Evolutionary conservation across 2,113 vertebrate genomes (phyloP).

Genomic region (Python bivittatus): DNA sequence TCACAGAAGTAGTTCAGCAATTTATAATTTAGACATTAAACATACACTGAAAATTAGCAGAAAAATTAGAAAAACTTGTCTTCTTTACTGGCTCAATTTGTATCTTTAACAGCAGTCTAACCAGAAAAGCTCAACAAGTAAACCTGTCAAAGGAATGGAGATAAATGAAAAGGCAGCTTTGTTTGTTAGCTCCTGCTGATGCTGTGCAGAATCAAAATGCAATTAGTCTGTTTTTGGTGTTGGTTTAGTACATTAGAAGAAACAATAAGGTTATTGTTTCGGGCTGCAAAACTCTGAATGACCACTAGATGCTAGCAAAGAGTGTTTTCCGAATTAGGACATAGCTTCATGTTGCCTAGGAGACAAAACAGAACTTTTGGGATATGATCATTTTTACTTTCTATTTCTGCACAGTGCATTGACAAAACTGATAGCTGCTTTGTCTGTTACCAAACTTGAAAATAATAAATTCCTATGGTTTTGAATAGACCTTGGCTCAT

Average conservation of each 20-base stretch:
- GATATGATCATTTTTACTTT: constrained; percentile 1
- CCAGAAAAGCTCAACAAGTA: not conserved
- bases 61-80: not conserved
- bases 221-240: not conserved
- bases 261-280: too few relatives aligned
- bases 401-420: constrained; percentile 29
- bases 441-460: not conserved
- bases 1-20: not conserved
- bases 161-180: not conserved
- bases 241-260: not conserved
- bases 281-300: not conserved
- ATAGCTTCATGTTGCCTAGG: constrained; percentile 4
- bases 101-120: not conserved
- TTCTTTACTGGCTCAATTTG: not conserved
- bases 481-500: too few relatives aligned
- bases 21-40: not conserved
- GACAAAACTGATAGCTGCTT: not conserved
- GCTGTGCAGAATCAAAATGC: not conserved
- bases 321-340: not conserved
- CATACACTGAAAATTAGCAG: not conserved
- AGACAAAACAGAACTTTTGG: not conserved
- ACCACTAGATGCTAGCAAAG: not conserved
- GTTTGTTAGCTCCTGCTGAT: not conserved
- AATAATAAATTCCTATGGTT: not conserved
- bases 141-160: not conserved